Evolutionary conservation across 2,888 invertebrate genomes (phyloP).

Genomic region (Epirrhoe tristata): DNA sequence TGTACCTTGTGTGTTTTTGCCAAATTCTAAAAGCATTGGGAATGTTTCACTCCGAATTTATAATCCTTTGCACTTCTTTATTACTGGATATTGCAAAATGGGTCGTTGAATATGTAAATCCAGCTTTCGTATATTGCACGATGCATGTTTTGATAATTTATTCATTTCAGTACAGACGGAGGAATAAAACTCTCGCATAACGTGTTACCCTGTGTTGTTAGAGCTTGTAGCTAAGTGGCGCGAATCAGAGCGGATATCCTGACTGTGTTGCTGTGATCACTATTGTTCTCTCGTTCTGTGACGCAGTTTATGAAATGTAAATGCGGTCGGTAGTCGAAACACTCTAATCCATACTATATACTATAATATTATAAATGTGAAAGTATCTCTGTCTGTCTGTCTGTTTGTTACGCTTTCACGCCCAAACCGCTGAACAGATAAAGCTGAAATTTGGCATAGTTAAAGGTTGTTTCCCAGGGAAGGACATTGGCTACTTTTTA

Average conservation of each 20-base stretch:
- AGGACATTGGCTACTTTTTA: too few species aligned
- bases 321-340: not conserved
- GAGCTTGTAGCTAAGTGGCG: not conserved
- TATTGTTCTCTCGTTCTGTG: conserved; percentile 5
- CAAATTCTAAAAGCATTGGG: too few species aligned
- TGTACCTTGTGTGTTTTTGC: too few species aligned
- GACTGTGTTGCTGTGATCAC: not conserved
- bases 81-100: not conserved
- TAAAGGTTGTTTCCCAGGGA: too few species aligned
- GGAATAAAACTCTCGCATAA: too few species aligned
- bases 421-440: too few species aligned
- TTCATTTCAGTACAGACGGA: too few species aligned
- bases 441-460: too few species aligned
- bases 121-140: not conserved
- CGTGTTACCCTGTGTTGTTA: not conserved
- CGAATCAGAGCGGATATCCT: conserved; percentile 11
- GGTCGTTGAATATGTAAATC: conserved; percentile 3
- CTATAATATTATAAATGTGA: too few species aligned
- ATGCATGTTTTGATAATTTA: not conserved
- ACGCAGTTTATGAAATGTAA: not conserved
- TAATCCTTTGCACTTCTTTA: not conserved
- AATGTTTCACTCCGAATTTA: not conserved
- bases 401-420: too few species aligned
- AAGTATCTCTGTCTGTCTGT: too few species aligned
- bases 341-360: too few species aligned